Percentiles rank a stretch among this genome's conserved stretches.
Conservation (phyloP, 2,113 vertebrate genomes). For the Burhinus oedicnemus region DNA sequence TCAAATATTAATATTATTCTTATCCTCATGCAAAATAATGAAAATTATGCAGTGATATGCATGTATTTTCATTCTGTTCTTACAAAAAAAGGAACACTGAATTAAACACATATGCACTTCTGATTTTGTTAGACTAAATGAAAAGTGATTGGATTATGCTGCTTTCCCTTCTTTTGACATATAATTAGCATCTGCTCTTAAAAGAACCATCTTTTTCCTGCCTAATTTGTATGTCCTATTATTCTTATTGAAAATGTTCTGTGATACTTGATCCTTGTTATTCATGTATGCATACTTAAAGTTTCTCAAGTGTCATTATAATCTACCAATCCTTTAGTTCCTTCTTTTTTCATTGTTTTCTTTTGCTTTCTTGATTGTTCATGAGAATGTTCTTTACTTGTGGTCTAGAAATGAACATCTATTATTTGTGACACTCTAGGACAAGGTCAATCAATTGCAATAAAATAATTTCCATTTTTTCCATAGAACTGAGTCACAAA, state of each 20-base stretch:
- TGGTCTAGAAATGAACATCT: background rate
- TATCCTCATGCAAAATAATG: background rate
- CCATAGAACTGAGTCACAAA: background rate
- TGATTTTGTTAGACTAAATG: slow-evolving; percentile 11
- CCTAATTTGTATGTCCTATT: background rate
- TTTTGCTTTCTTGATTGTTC: slow-evolving; percentile 7
- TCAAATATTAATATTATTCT: background rate
- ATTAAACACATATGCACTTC: background rate
- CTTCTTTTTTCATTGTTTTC: background rate
- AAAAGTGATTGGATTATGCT: slow-evolving; percentile 5
- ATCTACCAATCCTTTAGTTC: background rate
- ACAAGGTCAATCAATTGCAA: slow-evolving; percentile 32
- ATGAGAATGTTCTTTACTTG: rapidly evolving
- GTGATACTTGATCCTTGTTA: background rate
- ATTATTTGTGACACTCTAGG: background rate
- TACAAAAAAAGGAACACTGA: background rate
- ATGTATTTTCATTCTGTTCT: background rate
- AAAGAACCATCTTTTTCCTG: background rate
- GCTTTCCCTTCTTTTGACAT: background rate
- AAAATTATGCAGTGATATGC: background rate
- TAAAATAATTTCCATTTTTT: background rate
- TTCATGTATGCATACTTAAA: background rate
- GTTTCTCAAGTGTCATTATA: background rate
- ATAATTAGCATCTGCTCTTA: background rate
- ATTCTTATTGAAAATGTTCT: background rate